Evolutionary conservation across 2,888 invertebrate genomes (phyloP).

Genomic region (Dyspetes luteomarginatus): DNA sequence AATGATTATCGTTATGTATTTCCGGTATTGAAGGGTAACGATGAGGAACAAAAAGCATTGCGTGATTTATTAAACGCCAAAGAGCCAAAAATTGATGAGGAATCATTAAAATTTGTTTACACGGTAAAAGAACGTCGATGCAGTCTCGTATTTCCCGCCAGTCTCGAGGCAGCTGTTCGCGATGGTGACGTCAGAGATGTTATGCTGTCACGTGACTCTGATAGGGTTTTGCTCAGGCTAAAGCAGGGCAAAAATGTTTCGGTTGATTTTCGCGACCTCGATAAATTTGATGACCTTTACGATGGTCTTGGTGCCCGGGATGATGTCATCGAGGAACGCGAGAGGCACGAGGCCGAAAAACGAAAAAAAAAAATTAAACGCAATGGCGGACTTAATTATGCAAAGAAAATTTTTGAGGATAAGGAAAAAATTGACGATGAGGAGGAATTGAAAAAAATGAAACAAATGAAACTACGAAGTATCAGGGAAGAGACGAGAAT

Average conservation of each 20-base stretch:
- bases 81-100: conserved; percentile 84
- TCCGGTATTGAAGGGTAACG: conserved; percentile 88
- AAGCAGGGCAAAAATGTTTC: conserved; percentile 91
- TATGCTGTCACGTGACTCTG: conserved; percentile 90
- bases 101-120: conserved; percentile 88
- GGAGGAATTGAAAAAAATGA: conserved; percentile 84
- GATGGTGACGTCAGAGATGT: conserved; percentile 91
- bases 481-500: conserved; percentile 75
- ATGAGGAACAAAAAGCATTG: conserved; percentile 87
- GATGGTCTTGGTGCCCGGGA: conserved; percentile 90
- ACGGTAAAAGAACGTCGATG: conserved; percentile 90
- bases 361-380: conserved; percentile 86
- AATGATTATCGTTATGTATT: conserved; percentile 91
- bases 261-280: conserved; percentile 87
- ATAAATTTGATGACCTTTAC: conserved; percentile 86
- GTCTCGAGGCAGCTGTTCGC: conserved; percentile 90
- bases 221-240: conserved; percentile 89
- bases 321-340: conserved; percentile 87
- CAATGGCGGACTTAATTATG: conserved; percentile 87
- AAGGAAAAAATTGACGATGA: conserved; percentile 90
- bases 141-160: conserved; percentile 90
- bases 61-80: conserved; percentile 87
- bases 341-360: conserved; percentile 85
- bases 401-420: conserved; percentile 90
- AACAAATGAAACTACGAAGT: conserved; percentile 77